A percentile compares a stretch with the other conserved stretches of the same genome.
Evolutionary conservation across 2,797 vertebrate genomes (phyloP).

Genomic region (Gallinago stenura): DNA sequence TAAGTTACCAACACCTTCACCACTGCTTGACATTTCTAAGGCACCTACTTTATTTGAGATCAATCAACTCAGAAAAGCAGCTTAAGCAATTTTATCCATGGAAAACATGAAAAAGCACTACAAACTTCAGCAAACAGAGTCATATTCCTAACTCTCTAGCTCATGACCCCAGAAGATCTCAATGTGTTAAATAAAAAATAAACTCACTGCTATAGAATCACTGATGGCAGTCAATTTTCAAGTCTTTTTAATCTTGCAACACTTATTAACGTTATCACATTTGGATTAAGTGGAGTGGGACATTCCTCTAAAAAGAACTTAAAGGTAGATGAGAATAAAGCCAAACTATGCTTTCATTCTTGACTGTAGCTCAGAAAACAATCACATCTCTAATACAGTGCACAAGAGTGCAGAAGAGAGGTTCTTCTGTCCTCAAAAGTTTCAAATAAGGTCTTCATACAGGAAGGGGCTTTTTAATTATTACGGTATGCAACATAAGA

Average conservation of each 20-base stretch:
- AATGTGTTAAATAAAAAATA: not conserved
- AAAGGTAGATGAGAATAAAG: not conserved
- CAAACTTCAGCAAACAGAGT: not conserved
- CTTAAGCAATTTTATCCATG: not conserved
- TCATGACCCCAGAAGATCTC: not conserved
- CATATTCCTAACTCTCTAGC: not conserved
- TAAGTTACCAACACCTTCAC: not conserved
- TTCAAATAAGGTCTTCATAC: not conserved
- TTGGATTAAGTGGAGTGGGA: not conserved
- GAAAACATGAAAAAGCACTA: not conserved
- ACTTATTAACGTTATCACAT: not conserved
- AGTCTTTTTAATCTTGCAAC: not conserved
- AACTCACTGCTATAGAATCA: not conserved
- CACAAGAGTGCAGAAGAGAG: not conserved
- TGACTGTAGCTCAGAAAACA: not conserved
- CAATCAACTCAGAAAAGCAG: not conserved
- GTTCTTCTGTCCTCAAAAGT: not conserved
- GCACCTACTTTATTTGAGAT: not conserved
- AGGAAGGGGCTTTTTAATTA: not conserved
- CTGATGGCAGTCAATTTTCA: not conserved
- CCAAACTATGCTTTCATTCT: not conserved
- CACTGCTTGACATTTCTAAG: not conserved
- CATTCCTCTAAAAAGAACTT: not conserved
- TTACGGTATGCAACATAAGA: rapidly evolving
- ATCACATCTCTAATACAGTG: rapidly evolving